Evolutionary conservation across 2,113 vertebrate species (phyloP).

Genomic region (Leucosticte australis): DNA sequence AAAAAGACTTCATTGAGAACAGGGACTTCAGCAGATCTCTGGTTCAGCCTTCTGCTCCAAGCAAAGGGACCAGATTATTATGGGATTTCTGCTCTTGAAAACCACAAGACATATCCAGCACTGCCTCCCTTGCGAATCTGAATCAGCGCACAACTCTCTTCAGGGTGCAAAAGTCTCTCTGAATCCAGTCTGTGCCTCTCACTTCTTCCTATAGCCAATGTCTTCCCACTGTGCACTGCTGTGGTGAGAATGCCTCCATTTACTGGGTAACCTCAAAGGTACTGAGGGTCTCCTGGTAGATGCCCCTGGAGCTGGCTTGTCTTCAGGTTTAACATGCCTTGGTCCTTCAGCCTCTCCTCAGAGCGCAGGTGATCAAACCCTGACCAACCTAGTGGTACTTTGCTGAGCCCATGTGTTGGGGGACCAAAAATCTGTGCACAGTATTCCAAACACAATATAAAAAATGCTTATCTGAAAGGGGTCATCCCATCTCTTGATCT

Average conservation of each 20-base stretch:
- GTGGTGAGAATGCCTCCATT: not conserved
- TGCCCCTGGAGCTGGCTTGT: not conserved
- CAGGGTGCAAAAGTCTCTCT: not conserved
- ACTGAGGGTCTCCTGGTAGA: not conserved
- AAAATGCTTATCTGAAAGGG: not conserved
- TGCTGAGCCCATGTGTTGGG: not conserved
- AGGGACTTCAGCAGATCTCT: not conserved
- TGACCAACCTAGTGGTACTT: not conserved
- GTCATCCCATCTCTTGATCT: not conserved
- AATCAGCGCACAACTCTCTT: not conserved
- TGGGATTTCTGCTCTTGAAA: not conserved
- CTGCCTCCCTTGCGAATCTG: not conserved
- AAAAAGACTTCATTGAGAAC: not conserved
- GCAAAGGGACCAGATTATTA: not conserved
- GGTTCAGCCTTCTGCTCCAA: not conserved
- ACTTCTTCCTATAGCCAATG: not conserved
- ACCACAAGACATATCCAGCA: not conserved
- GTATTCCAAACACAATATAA: accelerated
- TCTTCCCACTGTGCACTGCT: not conserved
- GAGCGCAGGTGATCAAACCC: not conserved
- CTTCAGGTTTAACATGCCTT: not conserved
- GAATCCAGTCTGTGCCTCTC: not conserved
- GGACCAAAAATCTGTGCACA: not conserved
- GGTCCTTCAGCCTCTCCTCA: not conserved
- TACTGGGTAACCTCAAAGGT: not conserved